Evolutionary conservation across 2,113 vertebrate genomes (phyloP).

Genomic region (Channa maculata): DNA sequence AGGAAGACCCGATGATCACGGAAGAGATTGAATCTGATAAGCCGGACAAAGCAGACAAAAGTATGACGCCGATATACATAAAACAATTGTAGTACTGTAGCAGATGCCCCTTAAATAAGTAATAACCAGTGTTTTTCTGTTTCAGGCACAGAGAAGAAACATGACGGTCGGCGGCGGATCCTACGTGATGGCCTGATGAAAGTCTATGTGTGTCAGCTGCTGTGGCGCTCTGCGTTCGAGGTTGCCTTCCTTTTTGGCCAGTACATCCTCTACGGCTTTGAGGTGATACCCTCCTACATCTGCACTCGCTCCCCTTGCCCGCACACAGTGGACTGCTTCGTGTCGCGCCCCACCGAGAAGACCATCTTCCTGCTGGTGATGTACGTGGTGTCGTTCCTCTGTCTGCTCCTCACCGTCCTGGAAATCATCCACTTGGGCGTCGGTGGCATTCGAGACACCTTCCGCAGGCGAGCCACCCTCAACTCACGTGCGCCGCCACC

Average conservation of each 20-base stretch:
- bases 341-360: slow-evolving; percentile 92
- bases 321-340: slow-evolving; percentile 89
- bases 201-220: slow-evolving; percentile 87
- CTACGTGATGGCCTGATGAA: slow-evolving; percentile 90
- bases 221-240: slow-evolving; percentile 87
- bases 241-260: slow-evolving; percentile 88
- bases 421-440: slow-evolving; percentile 89
- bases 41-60: slow-evolving; percentile 61
- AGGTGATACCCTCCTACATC: slow-evolving; percentile 86
- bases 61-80: slow-evolving; percentile 5
- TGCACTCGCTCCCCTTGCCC: slow-evolving; percentile 89
- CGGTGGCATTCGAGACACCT: slow-evolving; percentile 85
- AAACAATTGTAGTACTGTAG: too few species aligned
- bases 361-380: slow-evolving; percentile 91
- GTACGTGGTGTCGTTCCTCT: slow-evolving; percentile 89
- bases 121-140: neutral
- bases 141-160: slow-evolving; percentile 72
- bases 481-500: slow-evolving; percentile 37
- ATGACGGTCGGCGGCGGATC: slow-evolving; percentile 88
- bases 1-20: slow-evolving; percentile 91
- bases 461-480: slow-evolving; percentile 64
- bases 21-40: slow-evolving; percentile 87
- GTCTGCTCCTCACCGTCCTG: slow-evolving; percentile 87
- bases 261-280: slow-evolving; percentile 87
- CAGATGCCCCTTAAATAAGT: too few species aligned